phyloP scores from a whole-genome alignment of 1,140 invertebrate species.

The Brachionus rotundiformis region DNA sequence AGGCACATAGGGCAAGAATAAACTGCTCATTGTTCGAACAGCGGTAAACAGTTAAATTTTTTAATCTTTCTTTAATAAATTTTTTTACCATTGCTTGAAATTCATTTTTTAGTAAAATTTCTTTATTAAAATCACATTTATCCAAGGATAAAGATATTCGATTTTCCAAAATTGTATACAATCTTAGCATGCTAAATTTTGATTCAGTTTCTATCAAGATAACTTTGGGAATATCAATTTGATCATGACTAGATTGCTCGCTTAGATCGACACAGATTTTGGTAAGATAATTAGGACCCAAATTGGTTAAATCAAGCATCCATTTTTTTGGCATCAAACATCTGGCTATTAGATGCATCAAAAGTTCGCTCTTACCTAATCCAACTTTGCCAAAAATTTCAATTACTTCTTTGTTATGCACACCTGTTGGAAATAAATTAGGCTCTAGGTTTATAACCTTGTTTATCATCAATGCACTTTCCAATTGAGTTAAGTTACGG shows the following conservation, averaged over 20 bases:
- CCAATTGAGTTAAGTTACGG: neutral
- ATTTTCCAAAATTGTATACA: slow-evolving; percentile 29
- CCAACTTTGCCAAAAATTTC: slow-evolving; percentile 29
- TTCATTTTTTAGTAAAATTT: slow-evolving; percentile 10
- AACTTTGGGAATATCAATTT: neutral
- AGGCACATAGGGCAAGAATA: slow-evolving; percentile 23
- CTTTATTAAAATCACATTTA: neutral
- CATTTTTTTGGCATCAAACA: slow-evolving; percentile 5
- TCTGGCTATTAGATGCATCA: slow-evolving; percentile 3
- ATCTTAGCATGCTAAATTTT: slow-evolving; percentile 19
- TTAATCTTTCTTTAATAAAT: slow-evolving; percentile 29
- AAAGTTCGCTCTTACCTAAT: neutral
- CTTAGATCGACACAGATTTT: neutral
- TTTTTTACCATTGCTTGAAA: neutral
- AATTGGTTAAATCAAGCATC: neutral
- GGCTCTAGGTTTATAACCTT: neutral
- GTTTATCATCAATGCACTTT: neutral
- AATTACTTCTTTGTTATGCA: slow-evolving; percentile 24
- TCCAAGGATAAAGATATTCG: neutral
- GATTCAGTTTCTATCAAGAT: slow-evolving; percentile 22
- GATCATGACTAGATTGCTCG: neutral
- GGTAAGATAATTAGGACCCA: neutral
- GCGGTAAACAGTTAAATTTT: slow-evolving; percentile 23
- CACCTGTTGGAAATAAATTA: neutral
- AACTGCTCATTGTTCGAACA: slow-evolving; percentile 31